Evolutionary conservation across 2,888 invertebrate species (phyloP), one percentile per base, ranked within the genome.

Genomic region (Ypsolopha scabrella): DNA sequence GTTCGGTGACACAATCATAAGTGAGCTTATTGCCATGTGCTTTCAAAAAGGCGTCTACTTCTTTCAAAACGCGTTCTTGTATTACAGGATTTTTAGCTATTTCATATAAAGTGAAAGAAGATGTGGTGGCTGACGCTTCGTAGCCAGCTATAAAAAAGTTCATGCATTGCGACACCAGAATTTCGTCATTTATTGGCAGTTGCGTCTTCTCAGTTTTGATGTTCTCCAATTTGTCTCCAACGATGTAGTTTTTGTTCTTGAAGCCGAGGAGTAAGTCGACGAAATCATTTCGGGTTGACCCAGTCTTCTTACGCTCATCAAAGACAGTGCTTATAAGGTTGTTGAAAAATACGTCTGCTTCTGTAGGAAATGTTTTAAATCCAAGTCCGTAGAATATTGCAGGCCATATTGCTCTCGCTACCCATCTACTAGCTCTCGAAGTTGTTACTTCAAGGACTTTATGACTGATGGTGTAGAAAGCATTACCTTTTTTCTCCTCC

Each of bases 101-200:
- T 58, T 87, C 87, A 56, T 77, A 88, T 10, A 88, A 60, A 1
- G 73, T 73, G 55, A 76, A 88, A 45, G 78, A 74, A 61, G 87
- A 67, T 3, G 79, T 78, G n/a, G 80, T 74, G 10, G 77, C 71
- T 7, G 87, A 87, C 0, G 89, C 88, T 63, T 89, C 89, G 53
- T 80, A 88, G 1, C 89, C 89, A 36, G 87, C 89, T 0, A 68
- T 53, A 52, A 87, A 87, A 57, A 89, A 88, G 0, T 82, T 61
- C 49, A 81, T 75, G 2, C 88, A 83, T 52, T 90, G 89, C 0
- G 88, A 80, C 0, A 83, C 75, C 6, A 90, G 57, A 39, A 89
- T 62, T 2, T 85, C 72, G 9, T 87, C 62, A 0, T 77, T 68
- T 0, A 88, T 60, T 2, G 70, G 62, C 0, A 80, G 37, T 0